Conservation (phyloP, 1,140 invertebrate genomes). For the Magallana ariakensis region DNA sequence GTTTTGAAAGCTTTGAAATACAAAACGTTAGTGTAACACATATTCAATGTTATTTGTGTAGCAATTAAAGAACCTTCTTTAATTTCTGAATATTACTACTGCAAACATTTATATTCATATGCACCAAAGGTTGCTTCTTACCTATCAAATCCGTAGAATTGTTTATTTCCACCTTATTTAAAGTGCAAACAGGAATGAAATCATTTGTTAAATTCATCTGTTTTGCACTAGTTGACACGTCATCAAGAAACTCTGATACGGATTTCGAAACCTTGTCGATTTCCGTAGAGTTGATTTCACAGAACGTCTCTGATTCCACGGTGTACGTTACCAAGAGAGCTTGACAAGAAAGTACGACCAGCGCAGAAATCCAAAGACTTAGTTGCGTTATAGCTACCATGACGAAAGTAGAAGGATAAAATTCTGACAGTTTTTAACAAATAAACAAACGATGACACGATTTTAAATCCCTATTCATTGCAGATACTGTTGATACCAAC, state of each 20-base stretch:
- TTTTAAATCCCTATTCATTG: conserved; percentile 6
- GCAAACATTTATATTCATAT: too few relatives aligned
- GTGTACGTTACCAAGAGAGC: not conserved
- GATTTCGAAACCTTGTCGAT: not conserved
- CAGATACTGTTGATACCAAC: not conserved
- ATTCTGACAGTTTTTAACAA: not conserved
- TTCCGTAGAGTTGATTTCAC: not conserved
- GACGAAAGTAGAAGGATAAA: not conserved
- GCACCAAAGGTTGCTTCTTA: not conserved
- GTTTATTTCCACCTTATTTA: not conserved
- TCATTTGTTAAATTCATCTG: not conserved
- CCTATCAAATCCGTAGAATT: not conserved
- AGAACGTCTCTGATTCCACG: not conserved
- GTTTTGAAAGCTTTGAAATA: too few relatives aligned
- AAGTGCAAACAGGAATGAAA: not conserved
- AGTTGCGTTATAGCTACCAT: not conserved
- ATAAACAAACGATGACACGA: not conserved
- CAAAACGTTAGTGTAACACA: too few relatives aligned
- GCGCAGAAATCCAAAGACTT: not conserved
- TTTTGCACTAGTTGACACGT: not conserved
- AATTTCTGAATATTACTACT: too few relatives aligned
- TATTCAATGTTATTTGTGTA: too few relatives aligned
- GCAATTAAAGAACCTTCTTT: too few relatives aligned
- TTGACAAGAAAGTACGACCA: not conserved
- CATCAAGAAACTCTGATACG: not conserved